phyloP scores from a whole-genome alignment of 2,113 vertebrate species.

The Ceyx melanurus region DNA sequence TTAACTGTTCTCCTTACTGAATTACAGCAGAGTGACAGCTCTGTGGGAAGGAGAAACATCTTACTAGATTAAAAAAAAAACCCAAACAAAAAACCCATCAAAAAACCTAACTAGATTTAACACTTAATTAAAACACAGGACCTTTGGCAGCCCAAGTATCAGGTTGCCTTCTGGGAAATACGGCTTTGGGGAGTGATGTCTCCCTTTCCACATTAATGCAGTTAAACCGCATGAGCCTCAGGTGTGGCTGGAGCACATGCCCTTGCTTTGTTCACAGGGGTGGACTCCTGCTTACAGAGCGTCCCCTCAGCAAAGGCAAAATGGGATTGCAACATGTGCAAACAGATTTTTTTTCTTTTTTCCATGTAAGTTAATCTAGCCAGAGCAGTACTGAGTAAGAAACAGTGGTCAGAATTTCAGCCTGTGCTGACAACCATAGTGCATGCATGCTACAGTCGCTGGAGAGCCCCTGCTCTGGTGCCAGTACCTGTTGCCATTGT shows the following conservation, averaged over 20 bases:
- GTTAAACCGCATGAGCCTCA: not conserved
- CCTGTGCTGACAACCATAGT: not conserved
- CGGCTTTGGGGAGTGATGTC: not conserved
- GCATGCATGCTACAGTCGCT: accelerated
- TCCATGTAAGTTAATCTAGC: accelerated
- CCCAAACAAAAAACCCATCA: too few relatives aligned
- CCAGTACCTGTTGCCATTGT: accelerated
- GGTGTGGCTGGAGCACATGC: accelerated
- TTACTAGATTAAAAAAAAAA: not conserved
- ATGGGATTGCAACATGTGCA: accelerated
- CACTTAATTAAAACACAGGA: slow-evolving; percentile 49
- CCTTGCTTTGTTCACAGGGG: not conserved
- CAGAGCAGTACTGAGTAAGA: not conserved
- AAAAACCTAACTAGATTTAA: not conserved
- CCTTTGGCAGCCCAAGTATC: slow-evolving; percentile 29
- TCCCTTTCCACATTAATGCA: not conserved
- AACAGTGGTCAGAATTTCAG: not conserved
- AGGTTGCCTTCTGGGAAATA: not conserved
- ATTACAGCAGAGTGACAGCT: slow-evolving; percentile 27
- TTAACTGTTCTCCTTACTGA: slow-evolving; percentile 61
- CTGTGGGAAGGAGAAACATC: slow-evolving; percentile 9
- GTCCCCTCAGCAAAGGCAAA: not conserved
- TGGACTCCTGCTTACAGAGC: not conserved
- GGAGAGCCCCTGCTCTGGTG: not conserved
- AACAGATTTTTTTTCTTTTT: not conserved